Evolutionary conservation across 2,888 invertebrate species (phyloP), one percentile per base, ranked within the genome.

Genomic region (Hemicrepidius hirtus): DNA sequence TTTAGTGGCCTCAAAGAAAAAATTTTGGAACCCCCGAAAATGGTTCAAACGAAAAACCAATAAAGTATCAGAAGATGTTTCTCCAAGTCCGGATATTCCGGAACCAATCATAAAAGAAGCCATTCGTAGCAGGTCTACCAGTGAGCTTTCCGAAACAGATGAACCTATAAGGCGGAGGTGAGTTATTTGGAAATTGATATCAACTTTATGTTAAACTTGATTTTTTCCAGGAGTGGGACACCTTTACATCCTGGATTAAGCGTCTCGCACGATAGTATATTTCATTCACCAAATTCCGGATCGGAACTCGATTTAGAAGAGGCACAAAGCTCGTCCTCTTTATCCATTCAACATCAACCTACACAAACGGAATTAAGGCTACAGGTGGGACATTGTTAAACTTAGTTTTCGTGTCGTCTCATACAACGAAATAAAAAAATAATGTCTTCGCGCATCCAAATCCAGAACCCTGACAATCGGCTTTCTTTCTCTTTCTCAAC

Each of bases 181-280:
- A 85, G 28, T 53, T 53, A 4, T 10, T 16, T 20, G 1, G 13
- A 9, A 20, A n/a, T 28, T 28, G 12, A 4, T 13, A 21, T 16
- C 2, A 28, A 28, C 13, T 53, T 20, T n/a, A 1, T 2, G 24
- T 13, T 9, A 3, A 18, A 46, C 9, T 16, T 79, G 57, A 18
- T 46, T 12, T 5, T 63, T 44, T 80, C 50, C 75, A 87, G 87
- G 79, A 87, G 86, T 76, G 85, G 86, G 16, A 81, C 84, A 20
- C 83, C 85, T 35, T 85, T 86, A 84, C 85, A 86, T 74, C 85
- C 88, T 44, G 88, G 88, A 60, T 89, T 96, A 80, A 96, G 96
- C 75, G 94, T 96, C 81, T 96, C 96, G 20, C 96, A 96, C 87
- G 96, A 97, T 89, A 96, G 96, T 77, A 94, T 97, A 81, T 97